Base-by-base conservation (phyloP, 2,888 invertebrate genomes). In the Protodeltote pygarga region DNA sequence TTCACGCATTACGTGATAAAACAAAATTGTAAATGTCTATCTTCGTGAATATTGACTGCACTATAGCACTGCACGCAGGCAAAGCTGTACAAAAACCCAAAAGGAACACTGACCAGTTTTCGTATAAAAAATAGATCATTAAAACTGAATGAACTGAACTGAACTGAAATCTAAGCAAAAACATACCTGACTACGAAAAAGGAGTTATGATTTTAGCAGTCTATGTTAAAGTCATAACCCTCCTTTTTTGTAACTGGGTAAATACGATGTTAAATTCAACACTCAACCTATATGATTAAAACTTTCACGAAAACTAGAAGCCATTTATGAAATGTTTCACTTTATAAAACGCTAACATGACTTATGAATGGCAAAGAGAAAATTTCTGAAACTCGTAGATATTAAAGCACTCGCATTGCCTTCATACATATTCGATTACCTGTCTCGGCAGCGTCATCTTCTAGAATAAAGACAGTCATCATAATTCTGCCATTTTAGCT, bases 381-480 rank as follows among this genome's bases (percentile, higher is more conserved):
- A 60, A 21, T 28, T 15, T 27, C 6, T 38, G 2, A 17, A 47
- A 19, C 11, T 21, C 19, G 14, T 8, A 23, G 11, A 20, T 41
- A 33, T 50, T 41, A 45, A 55, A 20, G 21, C 5, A 20, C 25
- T 23, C 28, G 37, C 27, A 5, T 24, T 11, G 4, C 16, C 13
- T 8, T 27, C 25, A 54, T 54, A 45, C 62, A 62, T 55, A 62
- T 54, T 44, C 20, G 34, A 62, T 61, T 35, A 25, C 21, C 5
- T 19, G 23, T 28, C 32, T 37, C 15, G 11, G 29, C 17, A 15
- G 3, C 11, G 20, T 20, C 20, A 35, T 54, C 23, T 35, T 13
- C 5, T 33, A 9, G 11, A 32, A 52, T 60, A 24, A 41, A 52
- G 25, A 10, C 14, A 24, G 41, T 24, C 8, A 27, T 33, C 53